These are phyloP conservation scores for Nemotelus nigrinus DNA, from an alignment of 2,888 invertebrate genomes.

Conservation along the genomic window DNA sequence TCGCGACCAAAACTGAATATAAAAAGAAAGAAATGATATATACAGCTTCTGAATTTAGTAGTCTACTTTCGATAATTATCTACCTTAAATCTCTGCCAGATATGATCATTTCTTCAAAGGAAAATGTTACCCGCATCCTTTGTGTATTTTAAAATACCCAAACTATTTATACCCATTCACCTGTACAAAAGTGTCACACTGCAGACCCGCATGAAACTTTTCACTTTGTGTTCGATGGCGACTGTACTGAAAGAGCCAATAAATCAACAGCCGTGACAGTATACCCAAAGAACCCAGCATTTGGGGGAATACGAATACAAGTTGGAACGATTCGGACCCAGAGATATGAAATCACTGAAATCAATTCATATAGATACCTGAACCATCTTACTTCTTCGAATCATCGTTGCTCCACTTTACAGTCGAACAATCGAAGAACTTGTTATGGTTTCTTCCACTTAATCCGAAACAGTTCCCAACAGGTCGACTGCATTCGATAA, in stretches of 20 bases:
- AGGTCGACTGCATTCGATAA: not conserved
- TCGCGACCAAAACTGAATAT: too few species aligned
- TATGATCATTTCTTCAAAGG: too few species aligned
- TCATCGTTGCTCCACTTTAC: conserved; percentile 33
- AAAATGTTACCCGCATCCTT: too few species aligned
- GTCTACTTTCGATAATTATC: too few species aligned
- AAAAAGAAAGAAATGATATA: too few species aligned
- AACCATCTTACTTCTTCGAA: conserved; percentile 11
- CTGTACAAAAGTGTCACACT: not conserved
- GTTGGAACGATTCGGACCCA: not conserved
- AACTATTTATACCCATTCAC: not conserved
- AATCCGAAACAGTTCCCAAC: not conserved
- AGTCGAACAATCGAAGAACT: conserved; percentile 30
- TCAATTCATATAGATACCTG: not conserved
- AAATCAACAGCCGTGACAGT: conserved; percentile 23
- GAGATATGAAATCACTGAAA: conserved; percentile 2
- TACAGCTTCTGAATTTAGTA: too few species aligned
- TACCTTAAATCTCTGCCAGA: too few species aligned
- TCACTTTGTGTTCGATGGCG: not conserved
- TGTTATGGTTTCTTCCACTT: conserved; percentile 39
- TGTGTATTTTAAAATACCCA: not conserved
- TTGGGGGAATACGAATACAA: not conserved
- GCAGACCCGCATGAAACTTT: not conserved
- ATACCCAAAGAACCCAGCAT: conserved; percentile 7
- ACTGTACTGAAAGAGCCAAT: conserved; percentile 6